phyloP scores from a whole-genome alignment of 2,888 invertebrate genomes.

The Epinotia brunnichana region DNA sequence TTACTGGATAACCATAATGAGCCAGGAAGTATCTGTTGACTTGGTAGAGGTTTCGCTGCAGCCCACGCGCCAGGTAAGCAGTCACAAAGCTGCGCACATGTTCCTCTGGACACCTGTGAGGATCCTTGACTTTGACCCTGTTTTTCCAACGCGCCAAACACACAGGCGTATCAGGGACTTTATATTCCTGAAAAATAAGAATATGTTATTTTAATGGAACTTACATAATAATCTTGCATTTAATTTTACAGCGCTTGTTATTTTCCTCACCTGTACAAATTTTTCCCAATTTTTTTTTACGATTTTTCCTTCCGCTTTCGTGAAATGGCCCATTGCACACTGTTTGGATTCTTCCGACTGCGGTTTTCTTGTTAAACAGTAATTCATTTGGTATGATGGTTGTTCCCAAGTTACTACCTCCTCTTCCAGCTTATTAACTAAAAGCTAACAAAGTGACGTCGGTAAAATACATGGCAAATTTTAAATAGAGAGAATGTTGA shows the following conservation, averaged over 20 bases:
- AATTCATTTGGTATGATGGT: conserved; percentile 46
- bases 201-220: neutral
- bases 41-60: conserved; percentile 43
- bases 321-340: conserved; percentile 37
- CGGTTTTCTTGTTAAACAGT: conserved; percentile 35
- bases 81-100: conserved; percentile 43
- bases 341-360: conserved; percentile 12
- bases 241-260: neutral
- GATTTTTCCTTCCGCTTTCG: conserved; percentile 35
- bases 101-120: conserved; percentile 27
- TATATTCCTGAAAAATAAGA: conserved; percentile 41
- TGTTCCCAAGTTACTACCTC: conserved; percentile 43
- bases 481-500: neutral
- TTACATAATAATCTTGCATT: neutral
- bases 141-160: conserved; percentile 46
- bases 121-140: conserved; percentile 23
- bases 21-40: conserved; percentile 40
- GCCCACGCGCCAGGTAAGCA: conserved; percentile 43
- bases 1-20: conserved; percentile 29
- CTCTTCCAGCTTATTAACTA: conserved; percentile 27
- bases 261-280: conserved; percentile 41
- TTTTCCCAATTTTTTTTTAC: conserved; percentile 46
- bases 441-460: conserved; percentile 20
- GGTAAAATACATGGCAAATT: neutral
- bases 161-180: conserved; percentile 43